Percentiles rank a stretch among this genome's conserved stretches.
phyloP scores from a whole-genome alignment of 2,113 vertebrate genomes.

The Nibea coibor region DNA sequence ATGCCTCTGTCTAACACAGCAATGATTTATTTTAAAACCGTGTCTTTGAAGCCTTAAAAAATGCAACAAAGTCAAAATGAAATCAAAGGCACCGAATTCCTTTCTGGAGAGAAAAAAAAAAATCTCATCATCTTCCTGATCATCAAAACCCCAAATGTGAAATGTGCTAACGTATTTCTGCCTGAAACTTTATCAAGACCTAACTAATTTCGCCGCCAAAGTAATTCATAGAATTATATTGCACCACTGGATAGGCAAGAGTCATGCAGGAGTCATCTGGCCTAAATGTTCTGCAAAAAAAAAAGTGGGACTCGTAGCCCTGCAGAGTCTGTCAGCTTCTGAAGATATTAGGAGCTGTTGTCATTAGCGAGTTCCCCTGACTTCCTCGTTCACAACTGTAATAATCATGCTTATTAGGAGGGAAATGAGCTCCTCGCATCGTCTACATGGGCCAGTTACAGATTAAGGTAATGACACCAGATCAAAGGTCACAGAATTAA shows the following conservation, averaged over 20 bases:
- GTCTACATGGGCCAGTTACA: constrained; percentile 49
- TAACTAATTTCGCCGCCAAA: constrained; percentile 59
- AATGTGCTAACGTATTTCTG: constrained; percentile 56
- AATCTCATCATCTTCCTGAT: constrained; percentile 74
- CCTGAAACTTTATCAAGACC: constrained; percentile 69
- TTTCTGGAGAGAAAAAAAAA: constrained; percentile 58
- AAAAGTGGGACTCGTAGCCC: constrained; percentile 28
- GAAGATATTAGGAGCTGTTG: constrained; percentile 65
- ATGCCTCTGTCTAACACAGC: constrained; percentile 48
- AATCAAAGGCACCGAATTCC: constrained; percentile 70
- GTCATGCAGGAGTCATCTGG: constrained; percentile 61
- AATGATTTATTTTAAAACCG: constrained; percentile 68
- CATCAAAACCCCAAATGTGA: constrained; percentile 76
- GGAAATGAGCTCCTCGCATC: constrained; percentile 66
- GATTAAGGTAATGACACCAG: constrained; percentile 71
- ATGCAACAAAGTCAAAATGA: constrained; percentile 76
- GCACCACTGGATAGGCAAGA: constrained; percentile 55
- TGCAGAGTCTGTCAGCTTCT: constrained; percentile 52
- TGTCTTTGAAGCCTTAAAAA: constrained; percentile 77
- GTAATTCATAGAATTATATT: constrained; percentile 56
- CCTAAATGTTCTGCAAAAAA: constrained; percentile 49
- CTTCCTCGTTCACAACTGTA: constrained; percentile 61
- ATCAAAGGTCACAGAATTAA: constrained; percentile 73
- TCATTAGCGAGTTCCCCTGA: constrained; percentile 64
- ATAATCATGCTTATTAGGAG: constrained; percentile 70